Conservation (phyloP, 2,797 vertebrate species). For the Diplodus puntazzo region DNA sequence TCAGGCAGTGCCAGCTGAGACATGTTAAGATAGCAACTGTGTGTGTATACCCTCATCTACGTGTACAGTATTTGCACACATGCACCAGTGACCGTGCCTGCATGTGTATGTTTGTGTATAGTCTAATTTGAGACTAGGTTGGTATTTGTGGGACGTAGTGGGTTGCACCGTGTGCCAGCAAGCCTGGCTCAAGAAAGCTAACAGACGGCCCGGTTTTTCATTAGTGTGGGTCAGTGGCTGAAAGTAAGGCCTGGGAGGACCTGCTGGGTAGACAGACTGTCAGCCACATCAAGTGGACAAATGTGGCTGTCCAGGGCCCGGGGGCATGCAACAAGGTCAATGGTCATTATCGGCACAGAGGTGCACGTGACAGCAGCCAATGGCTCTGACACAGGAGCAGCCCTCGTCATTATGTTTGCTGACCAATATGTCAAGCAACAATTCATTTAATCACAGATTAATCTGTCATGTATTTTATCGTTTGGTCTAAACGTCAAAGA, state of each 20-base stretch:
- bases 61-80: conserved; percentile 19
- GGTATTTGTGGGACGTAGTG: conserved; percentile 50
- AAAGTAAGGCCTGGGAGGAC: conserved; percentile 71
- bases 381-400: conserved; percentile 4
- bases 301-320: conserved; percentile 53
- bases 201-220: conserved; percentile 76
- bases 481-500: not conserved
- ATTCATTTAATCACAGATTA: not conserved
- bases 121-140: conserved; percentile 27
- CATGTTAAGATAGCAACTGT: conserved; percentile 46
- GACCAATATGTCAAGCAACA: not conserved
- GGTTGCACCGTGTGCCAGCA: conserved; percentile 58
- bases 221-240: conserved; percentile 71
- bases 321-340: conserved; percentile 68
- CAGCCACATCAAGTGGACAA: conserved; percentile 71
- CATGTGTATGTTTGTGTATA: conserved; percentile 34
- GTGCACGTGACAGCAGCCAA: conserved; percentile 34
- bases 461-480: not conserved
- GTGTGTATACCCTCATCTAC: not conserved
- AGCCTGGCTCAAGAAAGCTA: conserved; percentile 62
- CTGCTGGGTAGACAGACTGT: conserved; percentile 82
- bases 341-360: conserved; percentile 54
- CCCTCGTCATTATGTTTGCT: not conserved
- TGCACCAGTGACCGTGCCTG: conserved; percentile 15
- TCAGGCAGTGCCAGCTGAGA: conserved; percentile 58